phyloP scores from a whole-genome alignment of 2,888 invertebrate genomes.

The Seladonia tumulorum region DNA sequence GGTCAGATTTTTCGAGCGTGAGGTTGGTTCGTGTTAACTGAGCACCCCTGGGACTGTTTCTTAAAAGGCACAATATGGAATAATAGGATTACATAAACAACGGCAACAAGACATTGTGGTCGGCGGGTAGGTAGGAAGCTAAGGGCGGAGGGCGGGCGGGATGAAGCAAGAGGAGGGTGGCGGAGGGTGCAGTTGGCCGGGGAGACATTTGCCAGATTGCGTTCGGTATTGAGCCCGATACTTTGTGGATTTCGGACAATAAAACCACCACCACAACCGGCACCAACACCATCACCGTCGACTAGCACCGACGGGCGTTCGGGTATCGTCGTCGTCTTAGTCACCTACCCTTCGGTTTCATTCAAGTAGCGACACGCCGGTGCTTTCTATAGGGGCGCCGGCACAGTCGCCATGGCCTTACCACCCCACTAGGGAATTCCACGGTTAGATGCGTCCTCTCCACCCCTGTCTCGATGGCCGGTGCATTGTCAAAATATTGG shows the following conservation, averaged over 20 bases:
- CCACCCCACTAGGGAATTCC: conserved; percentile 64
- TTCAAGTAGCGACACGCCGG: conserved; percentile 64
- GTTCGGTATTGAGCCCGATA: conserved; percentile 75
- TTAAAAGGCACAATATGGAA: conserved; percentile 81
- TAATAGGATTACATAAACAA: conserved; percentile 84
- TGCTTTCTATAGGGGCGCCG: conserved; percentile 64
- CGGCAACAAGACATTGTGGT: conserved; percentile 83
- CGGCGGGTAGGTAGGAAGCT: conserved; percentile 16
- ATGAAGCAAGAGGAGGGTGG: background rate
- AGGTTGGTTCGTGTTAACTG: conserved; percentile 62
- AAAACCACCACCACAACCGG: conserved; percentile 60
- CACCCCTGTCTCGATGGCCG: conserved; percentile 74
- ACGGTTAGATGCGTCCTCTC: conserved; percentile 63
- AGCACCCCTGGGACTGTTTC: conserved; percentile 81
- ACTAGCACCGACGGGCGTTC: background rate
- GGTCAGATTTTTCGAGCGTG: background rate
- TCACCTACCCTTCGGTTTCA: conserved; percentile 65
- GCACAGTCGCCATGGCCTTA: conserved; percentile 25
- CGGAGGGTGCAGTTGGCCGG: conserved; percentile 32
- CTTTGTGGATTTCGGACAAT: conserved; percentile 82
- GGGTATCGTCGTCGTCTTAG: conserved; percentile 56
- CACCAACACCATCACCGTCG: conserved; percentile 44
- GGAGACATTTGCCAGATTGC: conserved; percentile 79
- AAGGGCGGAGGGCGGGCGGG: background rate
- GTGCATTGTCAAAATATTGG: conserved; percentile 84